Base-by-base conservation (phyloP, 92 coral and sea anemone genomes). In the Porites rus region DNA sequence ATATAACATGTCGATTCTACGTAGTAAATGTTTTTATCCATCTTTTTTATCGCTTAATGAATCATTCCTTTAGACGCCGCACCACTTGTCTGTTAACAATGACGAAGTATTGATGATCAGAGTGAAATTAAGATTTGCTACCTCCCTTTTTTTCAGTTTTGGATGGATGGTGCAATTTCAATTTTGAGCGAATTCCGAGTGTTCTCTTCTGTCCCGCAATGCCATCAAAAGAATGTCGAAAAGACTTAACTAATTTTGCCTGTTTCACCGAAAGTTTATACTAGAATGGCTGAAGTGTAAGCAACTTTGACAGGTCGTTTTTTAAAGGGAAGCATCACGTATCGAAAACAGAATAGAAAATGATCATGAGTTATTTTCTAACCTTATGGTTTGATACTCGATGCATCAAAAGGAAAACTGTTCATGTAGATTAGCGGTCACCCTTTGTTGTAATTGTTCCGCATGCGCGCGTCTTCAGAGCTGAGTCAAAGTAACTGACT, bases 211-310 rank as follows among this genome's bases (percentile, higher is more conserved):
- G 62, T 38, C 7, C 46, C 46, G 6, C 46, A 38, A 38, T 4
- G 8, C 28, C 66, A 76, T 76, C 52, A 75, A 59, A 59, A 22
- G 67, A 58, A 76, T 76, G 8, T 76, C 67, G 50, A 14, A 22
- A 68, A 25, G 60, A 51, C 60, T 76, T 76, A 16, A 67, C 10
- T 58, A 76, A 66, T 18, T 14, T 76, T 9, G 31, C 31, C 31
- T 28, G 18, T 59, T 66, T 76, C 80, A 76, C 67, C 59, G 51
- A 76, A 22, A 18, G 46, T 6, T 2, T 8, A 14, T 13, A 31
- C 31, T 52, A 38, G 10, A 10, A 38, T 72, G 8, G 46, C 46
- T 38, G 46, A 38, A 38, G 46, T 38, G 46, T 38, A 38, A 38
- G 4, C 7, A 38, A 38, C 38, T 31, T 31, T 31, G 38, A 31